Conservation (phyloP, 2,797 vertebrate species). For the Leuciscus waleckii region DNA sequence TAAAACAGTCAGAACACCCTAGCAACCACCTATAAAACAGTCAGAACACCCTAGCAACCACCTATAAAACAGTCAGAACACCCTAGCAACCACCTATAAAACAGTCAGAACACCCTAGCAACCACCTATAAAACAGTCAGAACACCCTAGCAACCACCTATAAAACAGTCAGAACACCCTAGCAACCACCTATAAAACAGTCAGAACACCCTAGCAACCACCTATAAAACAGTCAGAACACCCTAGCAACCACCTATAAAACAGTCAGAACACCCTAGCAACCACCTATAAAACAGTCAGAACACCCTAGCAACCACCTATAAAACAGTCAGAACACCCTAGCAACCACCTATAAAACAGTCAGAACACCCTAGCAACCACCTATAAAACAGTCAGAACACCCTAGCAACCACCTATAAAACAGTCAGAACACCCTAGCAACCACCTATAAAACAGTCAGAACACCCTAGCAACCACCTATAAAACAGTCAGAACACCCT, state of each 20-base stretch:
- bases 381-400: neutral
- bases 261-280: neutral
- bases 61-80: neutral
- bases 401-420: neutral
- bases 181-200: neutral
- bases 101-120: no score
- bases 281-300: neutral
- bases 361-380: neutral
- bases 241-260: neutral
- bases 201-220: neutral
- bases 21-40: no score
- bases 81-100: neutral
- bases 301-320: no score
- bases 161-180: neutral
- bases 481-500: no score
- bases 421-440: neutral
- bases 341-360: neutral
- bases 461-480: neutral
- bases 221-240: rapidly evolving
- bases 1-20: neutral
- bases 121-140: no score
- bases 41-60: rapidly evolving
- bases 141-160: neutral
- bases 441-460: neutral
- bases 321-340: no score